Conservation (phyloP, 1,140 invertebrate genomes). For the Wiebesia pumilae region DNA sequence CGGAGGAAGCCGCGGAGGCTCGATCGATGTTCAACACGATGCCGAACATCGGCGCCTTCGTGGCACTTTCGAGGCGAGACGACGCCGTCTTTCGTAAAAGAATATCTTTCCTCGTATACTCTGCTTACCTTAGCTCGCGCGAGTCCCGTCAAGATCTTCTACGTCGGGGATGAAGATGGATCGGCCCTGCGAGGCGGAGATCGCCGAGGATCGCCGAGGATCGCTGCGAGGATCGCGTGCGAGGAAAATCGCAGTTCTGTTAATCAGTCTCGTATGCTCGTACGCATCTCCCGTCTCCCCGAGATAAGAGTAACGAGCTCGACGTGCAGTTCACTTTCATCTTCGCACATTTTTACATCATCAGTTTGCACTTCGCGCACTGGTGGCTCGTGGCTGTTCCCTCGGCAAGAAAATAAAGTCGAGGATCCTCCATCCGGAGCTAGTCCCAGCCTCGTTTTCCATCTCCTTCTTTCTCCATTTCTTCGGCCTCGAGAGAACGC, state of each 20-base stretch:
- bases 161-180: background rate
- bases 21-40: no score
- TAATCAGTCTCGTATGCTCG: background rate
- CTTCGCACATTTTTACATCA: constrained; percentile 23
- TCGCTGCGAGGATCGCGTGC: background rate
- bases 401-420: constrained; percentile 6
- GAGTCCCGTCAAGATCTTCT: background rate
- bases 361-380: constrained; percentile 36
- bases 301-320: background rate
- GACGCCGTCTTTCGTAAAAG: background rate
- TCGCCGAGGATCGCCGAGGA: background rate
- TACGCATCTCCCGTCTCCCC: background rate
- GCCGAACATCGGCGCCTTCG: no score
- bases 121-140: constrained; percentile 28
- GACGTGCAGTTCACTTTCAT: constrained; percentile 14
- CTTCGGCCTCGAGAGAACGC: background rate
- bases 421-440: background rate
- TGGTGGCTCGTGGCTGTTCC: constrained; percentile 16
- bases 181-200: background rate
- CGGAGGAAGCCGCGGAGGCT: no score
- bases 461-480: constrained; percentile 4
- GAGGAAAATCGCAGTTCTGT: background rate
- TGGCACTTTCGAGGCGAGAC: no score
- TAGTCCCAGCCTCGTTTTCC: background rate
- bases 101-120: background rate